Percentiles rank a stretch among this genome's conserved stretches.
These are phyloP conservation scores for Polypterus bichir DNA, from an alignment of 2,113 vertebrate genomes.

Conservation along the genomic window DNA sequence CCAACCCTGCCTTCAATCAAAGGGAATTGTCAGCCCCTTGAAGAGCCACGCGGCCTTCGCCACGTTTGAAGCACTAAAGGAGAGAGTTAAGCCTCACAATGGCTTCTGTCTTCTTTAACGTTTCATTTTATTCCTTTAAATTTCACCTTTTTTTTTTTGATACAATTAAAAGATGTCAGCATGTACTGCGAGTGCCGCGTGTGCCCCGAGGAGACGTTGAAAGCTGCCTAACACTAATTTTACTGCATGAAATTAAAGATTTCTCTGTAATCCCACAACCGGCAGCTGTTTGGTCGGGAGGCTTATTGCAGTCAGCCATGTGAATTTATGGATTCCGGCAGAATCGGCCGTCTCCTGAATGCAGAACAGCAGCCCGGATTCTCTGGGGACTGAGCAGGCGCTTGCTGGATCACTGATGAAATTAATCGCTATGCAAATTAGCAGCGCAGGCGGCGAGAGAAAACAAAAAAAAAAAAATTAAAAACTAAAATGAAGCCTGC, in stretches of 20 bases:
- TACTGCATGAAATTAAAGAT: slow-evolving; percentile 15
- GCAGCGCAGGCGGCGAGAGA: slow-evolving; percentile 6
- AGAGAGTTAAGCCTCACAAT: no score
- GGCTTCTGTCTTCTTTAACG: no score
- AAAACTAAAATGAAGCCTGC: slow-evolving; percentile 1
- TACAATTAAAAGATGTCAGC: slow-evolving; percentile 9
- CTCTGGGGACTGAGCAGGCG: slow-evolving; percentile 10
- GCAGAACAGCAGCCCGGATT: slow-evolving; percentile 9
- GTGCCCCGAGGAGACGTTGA: slow-evolving; percentile 6
- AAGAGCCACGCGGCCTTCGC: no score
- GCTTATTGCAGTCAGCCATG: slow-evolving; percentile 12
- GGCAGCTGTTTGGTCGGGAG: slow-evolving; percentile 14
- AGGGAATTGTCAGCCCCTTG: no score
- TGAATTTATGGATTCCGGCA: slow-evolving; percentile 14
- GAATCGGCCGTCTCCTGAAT: slow-evolving; percentile 13
- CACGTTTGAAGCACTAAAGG: no score
- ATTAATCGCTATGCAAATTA: slow-evolving; percentile 17
- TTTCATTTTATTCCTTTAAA: no score
- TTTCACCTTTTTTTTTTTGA: background rate
- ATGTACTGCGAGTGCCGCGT: slow-evolving; percentile 1
- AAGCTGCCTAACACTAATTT: slow-evolving; percentile 7
- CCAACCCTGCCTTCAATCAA: no score
- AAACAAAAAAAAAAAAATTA: background rate
- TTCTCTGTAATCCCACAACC: slow-evolving; percentile 11
- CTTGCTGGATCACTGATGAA: slow-evolving; percentile 11